phyloP scores from a whole-genome alignment of 2,888 invertebrate species.

The Plemyria rubiginata region DNA sequence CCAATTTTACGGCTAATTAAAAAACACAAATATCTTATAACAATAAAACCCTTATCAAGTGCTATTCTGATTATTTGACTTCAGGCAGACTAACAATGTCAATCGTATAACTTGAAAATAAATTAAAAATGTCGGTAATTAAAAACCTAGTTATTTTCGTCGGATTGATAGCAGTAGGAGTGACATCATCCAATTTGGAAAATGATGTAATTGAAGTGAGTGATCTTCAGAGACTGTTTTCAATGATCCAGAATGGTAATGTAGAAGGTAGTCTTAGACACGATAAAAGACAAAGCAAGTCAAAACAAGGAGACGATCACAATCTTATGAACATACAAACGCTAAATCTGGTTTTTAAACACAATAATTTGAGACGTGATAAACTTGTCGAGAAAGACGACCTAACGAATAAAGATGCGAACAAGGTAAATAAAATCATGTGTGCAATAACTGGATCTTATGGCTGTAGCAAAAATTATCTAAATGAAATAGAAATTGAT shows the following conservation, averaged over 20 bases:
- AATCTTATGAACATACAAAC: constrained; percentile 33
- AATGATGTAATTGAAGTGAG: constrained; percentile 3
- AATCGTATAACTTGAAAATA: constrained; percentile 1
- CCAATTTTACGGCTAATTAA: constrained; percentile 29
- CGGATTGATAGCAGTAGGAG: constrained; percentile 4
- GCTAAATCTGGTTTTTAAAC: constrained; percentile 33
- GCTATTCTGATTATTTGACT: constrained; percentile 9
- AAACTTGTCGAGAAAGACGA: neutral
- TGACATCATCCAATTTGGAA: constrained; percentile 1
- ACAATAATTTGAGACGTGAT: constrained; percentile 27
- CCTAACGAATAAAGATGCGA: neutral
- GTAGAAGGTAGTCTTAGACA: constrained; percentile 5
- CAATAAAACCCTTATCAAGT: constrained; percentile 21
- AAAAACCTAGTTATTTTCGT: constrained; percentile 10
- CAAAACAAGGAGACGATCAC: constrained; percentile 4
- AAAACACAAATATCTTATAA: constrained; percentile 14
- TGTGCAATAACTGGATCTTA: constrained; percentile 16
- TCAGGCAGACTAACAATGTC: constrained; percentile 11
- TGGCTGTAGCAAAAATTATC: constrained; percentile 5
- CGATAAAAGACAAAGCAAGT: constrained; percentile 9
- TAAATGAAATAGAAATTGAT: constrained; percentile 4
- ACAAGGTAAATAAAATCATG: constrained; percentile 11
- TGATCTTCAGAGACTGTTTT: constrained; percentile 15
- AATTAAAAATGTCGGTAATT: constrained; percentile 11
- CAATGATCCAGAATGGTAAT: constrained; percentile 8